phyloP scores from a whole-genome alignment of 2,888 invertebrate genomes.

The Epicampocera succincta region DNA sequence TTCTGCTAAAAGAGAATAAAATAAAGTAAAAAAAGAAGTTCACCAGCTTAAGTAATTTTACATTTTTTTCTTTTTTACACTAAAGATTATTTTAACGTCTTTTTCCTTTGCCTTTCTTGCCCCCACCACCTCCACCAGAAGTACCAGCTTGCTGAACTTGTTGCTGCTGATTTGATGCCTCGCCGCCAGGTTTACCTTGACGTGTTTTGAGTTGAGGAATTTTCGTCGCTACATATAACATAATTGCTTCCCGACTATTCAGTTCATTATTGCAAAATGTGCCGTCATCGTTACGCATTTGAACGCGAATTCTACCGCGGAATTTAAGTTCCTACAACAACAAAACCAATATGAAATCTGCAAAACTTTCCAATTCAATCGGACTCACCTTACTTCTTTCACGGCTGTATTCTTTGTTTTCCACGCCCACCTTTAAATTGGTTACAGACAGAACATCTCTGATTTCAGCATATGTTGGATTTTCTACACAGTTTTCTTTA shows the following conservation, averaged over 20 bases:
- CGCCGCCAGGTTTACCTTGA: slow-evolving; percentile 81
- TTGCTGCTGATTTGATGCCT: slow-evolving; percentile 66
- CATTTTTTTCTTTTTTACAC: too few species aligned
- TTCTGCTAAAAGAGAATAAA: too few species aligned
- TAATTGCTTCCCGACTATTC: slow-evolving; percentile 88
- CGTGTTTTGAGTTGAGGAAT: slow-evolving; percentile 95
- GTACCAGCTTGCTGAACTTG: slow-evolving; percentile 71
- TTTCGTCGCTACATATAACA: slow-evolving; percentile 89
- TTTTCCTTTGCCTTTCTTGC: slow-evolving; percentile 81
- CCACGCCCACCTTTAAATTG: slow-evolving; percentile 92
- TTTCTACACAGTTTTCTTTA: slow-evolving; percentile 94
- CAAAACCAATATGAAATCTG: not conserved
- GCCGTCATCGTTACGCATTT: slow-evolving; percentile 95
- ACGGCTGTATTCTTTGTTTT: slow-evolving; percentile 95
- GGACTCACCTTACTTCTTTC: slow-evolving; percentile 90
- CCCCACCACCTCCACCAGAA: slow-evolving; percentile 73
- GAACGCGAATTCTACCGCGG: slow-evolving; percentile 95
- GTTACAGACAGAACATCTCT: slow-evolving; percentile 93
- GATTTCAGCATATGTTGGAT: slow-evolving; percentile 97
- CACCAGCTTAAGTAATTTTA: too few species aligned
- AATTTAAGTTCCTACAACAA: slow-evolving; percentile 86
- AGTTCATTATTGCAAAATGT: slow-evolving; percentile 87
- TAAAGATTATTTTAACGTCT: slow-evolving; percentile 71
- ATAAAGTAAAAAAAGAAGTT: too few species aligned
- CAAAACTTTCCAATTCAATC: not conserved